Conservation (phyloP, 2,113 vertebrate species). For the Centropristis striata region DNA sequence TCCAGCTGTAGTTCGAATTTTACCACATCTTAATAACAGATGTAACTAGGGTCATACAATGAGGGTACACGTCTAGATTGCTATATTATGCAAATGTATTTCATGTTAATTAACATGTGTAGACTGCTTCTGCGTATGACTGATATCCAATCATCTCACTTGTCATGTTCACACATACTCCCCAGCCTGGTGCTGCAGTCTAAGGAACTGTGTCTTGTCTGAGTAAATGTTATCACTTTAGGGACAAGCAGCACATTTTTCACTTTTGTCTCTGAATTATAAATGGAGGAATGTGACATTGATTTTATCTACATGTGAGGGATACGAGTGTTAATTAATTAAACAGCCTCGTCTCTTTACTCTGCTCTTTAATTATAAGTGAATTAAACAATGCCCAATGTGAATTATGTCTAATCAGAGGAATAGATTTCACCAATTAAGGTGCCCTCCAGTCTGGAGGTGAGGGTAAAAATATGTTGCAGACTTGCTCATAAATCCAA, state of each 20-base stretch:
- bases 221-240: slow-evolving; percentile 54
- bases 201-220: slow-evolving; percentile 15
- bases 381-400: slow-evolving; percentile 79
- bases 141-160: slow-evolving; percentile 39
- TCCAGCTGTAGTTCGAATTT: not conserved
- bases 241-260: slow-evolving; percentile 18
- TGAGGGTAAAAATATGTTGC: slow-evolving; percentile 67
- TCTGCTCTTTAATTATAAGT: slow-evolving; percentile 79
- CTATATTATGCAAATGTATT: slow-evolving; percentile 23
- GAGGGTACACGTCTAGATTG: slow-evolving; percentile 18
- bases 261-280: slow-evolving; percentile 58
- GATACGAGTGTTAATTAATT: slow-evolving; percentile 72
- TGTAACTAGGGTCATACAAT: not conserved
- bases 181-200: not conserved
- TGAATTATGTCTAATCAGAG: slow-evolving; percentile 81
- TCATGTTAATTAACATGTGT: slow-evolving; percentile 47
- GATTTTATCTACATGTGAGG: slow-evolving; percentile 67
- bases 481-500: slow-evolving; percentile 72
- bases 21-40: not conserved
- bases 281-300: slow-evolving; percentile 46
- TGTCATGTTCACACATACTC: slow-evolving; percentile 23
- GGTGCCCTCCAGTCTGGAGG: slow-evolving; percentile 70
- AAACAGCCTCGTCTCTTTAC: slow-evolving; percentile 69
- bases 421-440: slow-evolving; percentile 83
- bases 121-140: slow-evolving; percentile 6